Evolutionary conservation across 2,797 vertebrate genomes (phyloP).

Genomic region (Apogon hyalosoma): DNA sequence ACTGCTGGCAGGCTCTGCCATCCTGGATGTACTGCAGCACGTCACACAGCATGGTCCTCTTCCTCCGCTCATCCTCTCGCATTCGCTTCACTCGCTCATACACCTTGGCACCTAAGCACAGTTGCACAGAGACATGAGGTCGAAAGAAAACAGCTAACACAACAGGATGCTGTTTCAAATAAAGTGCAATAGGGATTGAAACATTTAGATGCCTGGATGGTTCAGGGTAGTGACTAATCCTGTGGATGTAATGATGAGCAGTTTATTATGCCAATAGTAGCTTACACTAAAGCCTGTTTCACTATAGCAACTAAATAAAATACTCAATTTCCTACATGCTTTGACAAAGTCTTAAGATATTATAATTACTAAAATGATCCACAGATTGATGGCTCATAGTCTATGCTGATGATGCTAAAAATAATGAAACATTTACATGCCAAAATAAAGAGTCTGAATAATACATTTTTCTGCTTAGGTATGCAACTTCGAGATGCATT

Average conservation of each 20-base stretch:
- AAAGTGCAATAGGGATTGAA: neutral
- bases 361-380: conserved; percentile 11
- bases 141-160: neutral
- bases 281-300: neutral
- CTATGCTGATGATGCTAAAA: conserved; percentile 16
- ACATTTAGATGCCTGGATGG: neutral
- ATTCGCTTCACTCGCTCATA: conserved; percentile 92
- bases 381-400: conserved; percentile 3
- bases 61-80: conserved; percentile 92
- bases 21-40: conserved; percentile 98
- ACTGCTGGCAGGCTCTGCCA: conserved; percentile 95
- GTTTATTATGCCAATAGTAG: conserved; percentile 18
- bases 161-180: neutral
- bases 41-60: conserved; percentile 94
- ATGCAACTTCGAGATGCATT: conserved; percentile 31
- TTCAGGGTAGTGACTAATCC: neutral
- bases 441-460: conserved; percentile 33
- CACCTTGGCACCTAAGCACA: conserved; percentile 89
- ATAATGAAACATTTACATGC: conserved; percentile 16
- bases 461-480: conserved; percentile 26
- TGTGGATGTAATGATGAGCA: neutral
- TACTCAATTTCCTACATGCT: conserved; percentile 18
- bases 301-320: conserved; percentile 1
- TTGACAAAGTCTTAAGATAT: conserved; percentile 33
- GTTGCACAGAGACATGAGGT: conserved; percentile 5